Base-by-base conservation (phyloP, 2,113 vertebrate genomes). In the Rhinopomastus cyanomelas region DNA sequence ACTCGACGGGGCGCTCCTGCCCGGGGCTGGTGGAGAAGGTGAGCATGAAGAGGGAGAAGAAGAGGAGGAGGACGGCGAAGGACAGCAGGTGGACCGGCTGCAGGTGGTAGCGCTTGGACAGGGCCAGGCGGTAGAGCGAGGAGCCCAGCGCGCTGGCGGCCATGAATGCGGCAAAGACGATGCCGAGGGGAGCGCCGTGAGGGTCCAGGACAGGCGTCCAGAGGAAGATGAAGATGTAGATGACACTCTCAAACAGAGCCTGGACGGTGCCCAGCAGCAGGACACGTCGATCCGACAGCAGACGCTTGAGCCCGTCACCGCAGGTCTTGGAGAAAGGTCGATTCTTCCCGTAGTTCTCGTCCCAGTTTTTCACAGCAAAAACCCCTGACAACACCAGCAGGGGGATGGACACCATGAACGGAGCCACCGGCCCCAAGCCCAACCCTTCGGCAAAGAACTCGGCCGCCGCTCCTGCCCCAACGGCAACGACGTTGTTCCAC, bases 171-270 rank as follows among this genome's bases (percentile, higher is more conserved):
- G 99, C 98, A 89, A 99, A 99, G 39, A 99, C 97, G 8, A 99
- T 97, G 79, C 99, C 99, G 85, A 99, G 89, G 0, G 98, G 98
- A 30, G 98, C 97, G 8, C 98, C 98, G 8, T 99, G 97, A 27
- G 98, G 98, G 88, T 99, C 98, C 85, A 99, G 92, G 13, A 99
- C 98, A 1, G 99, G 99, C 0, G 99, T 99, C 99, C 99, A 99
- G 29, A 99, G 97, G 92, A 99, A 99, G 82, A 99, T 97, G 95
- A 99, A 99, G 89, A 99, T 98, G 93, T 98, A 99, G 37, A 99
- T 96, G 55, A 99, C 98, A 48, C 99, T 99, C 95, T 99, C 99
- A 77, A 99, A 99, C 65, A 99, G 95, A 36, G 99, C 98, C 89
- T 99, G 98, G 71, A 99, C 98, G 57, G 97, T 98, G 39, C 98